phyloP scores from a whole-genome alignment of 2,113 vertebrate genomes.

The Lynx canadensis region DNA sequence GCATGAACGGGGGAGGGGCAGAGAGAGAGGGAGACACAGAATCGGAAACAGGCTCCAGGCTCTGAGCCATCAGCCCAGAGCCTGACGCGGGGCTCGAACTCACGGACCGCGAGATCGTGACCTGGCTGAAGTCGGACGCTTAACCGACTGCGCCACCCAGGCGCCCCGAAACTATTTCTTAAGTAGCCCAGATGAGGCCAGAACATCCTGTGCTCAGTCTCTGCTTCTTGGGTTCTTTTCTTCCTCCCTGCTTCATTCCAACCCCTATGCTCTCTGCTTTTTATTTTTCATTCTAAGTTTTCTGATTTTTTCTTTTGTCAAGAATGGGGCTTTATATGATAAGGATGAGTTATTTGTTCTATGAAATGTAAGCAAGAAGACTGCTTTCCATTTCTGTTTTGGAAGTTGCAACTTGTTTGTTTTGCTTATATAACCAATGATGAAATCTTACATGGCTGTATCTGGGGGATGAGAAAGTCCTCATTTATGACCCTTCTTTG shows the following conservation, averaged over 20 bases:
- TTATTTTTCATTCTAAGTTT: not conserved
- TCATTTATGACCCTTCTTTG: not conserved
- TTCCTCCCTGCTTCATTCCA: not conserved
- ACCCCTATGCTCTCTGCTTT: not conserved
- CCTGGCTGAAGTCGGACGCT: no score
- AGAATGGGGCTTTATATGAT: not conserved
- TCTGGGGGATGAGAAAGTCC: not conserved
- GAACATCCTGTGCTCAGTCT: not conserved
- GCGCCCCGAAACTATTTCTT: not conserved
- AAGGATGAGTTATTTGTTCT: not conserved
- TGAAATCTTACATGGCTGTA: not conserved
- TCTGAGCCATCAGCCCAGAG: no score
- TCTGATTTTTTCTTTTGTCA: not conserved
- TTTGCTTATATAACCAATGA: not conserved
- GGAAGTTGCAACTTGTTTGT: not conserved
- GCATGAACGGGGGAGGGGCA: no score
- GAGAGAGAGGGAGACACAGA: no score
- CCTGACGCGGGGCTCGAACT: no score
- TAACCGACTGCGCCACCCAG: no score
- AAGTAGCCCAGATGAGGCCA: not conserved
- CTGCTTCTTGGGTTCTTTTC: not conserved
- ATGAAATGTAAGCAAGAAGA: not conserved
- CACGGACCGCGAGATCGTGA: no score
- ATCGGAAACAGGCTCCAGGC: no score
- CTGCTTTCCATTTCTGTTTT: not conserved